Conservation (phyloP, 2,797 vertebrate species). For the Pantherophis alleghaniensis region DNA sequence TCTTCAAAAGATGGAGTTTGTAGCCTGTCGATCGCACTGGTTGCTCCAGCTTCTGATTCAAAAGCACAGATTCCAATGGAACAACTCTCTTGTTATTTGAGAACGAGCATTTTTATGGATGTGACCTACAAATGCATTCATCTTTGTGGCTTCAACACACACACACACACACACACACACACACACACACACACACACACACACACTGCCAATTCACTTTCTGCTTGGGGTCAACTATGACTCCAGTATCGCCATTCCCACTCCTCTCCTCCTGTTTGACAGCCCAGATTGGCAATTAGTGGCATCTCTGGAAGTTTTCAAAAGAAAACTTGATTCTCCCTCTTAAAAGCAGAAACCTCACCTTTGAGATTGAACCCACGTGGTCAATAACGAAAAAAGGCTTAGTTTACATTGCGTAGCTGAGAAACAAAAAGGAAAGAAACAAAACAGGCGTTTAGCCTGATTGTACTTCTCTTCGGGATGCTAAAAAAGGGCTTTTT, state of each 20-base stretch:
- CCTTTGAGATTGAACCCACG: not conserved
- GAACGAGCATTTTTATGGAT: not conserved
- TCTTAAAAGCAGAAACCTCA: not conserved
- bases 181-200: not conserved
- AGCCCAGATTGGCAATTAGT: too few relatives aligned
- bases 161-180: not conserved
- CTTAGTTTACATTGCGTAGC: not conserved
- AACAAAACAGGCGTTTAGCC: not conserved
- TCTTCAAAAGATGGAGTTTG: not conserved
- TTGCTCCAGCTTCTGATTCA: not conserved
- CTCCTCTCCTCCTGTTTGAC: not conserved
- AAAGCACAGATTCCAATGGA: not conserved
- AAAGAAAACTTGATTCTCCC: not conserved
- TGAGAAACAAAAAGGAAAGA: not conserved
- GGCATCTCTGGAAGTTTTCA: not conserved
- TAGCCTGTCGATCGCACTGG: not conserved
- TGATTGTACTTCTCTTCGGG: not conserved
- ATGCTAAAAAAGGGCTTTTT: conserved; percentile 30
- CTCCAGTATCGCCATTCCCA: not conserved
- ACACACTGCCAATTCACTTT: not conserved
- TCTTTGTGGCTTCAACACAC: not conserved
- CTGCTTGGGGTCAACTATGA: not conserved
- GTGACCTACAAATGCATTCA: not conserved
- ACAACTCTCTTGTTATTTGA: not conserved
- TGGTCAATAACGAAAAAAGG: too few relatives aligned